Base-by-base conservation (phyloP, 2,797 vertebrate species). In the Silurus lanzhouensis region DNA sequence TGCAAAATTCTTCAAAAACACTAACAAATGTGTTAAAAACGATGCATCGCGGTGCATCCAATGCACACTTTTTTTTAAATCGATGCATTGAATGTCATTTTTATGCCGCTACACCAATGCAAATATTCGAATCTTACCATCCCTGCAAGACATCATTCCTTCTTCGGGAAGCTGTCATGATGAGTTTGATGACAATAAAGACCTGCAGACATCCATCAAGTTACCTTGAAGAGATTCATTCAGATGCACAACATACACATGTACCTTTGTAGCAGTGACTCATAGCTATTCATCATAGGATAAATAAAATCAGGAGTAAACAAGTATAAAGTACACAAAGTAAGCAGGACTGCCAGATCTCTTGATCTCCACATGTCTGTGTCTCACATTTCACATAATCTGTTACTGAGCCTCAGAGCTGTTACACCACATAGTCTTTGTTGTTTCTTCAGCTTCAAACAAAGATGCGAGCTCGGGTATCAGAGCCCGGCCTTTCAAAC, bases 321-420 rank as follows among this genome's bases (percentile, higher is more conserved):
- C 12, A 48, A 12, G 70, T 72, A 48, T 71, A 48, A 12, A 10
- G 38, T 46, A 0, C 46, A 12, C 20, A 48, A 14, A 27, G 48
- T 25, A 27, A 67, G 10, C 25, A 31, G 22, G 71, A 13, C 12
- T 74, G 71, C 48, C 44, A 55, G 72, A 55, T 19, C 17, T 77
- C 60, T 17, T 60, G 55, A 60, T 58, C 75, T 27, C 75, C 55
- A 58, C 7, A 77, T 76, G 74, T 58, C 58, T 76, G 74, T 58
- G 74, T 76, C 74, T 76, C 52, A 58, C 27, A 31, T 20, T 76
- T 58, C 27, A 22, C 27, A 20, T 20, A 20, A 20, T 60, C 55
- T 2, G 48, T 58, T 76, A 76, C 74, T 38, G 27, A 60, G 57
- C 55, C 27, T 77, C 55, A 20, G 75, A 12, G 55, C 72, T 27